Base-by-base conservation (phyloP, 2,113 vertebrate species). In the Cervus canadensis region DNA sequence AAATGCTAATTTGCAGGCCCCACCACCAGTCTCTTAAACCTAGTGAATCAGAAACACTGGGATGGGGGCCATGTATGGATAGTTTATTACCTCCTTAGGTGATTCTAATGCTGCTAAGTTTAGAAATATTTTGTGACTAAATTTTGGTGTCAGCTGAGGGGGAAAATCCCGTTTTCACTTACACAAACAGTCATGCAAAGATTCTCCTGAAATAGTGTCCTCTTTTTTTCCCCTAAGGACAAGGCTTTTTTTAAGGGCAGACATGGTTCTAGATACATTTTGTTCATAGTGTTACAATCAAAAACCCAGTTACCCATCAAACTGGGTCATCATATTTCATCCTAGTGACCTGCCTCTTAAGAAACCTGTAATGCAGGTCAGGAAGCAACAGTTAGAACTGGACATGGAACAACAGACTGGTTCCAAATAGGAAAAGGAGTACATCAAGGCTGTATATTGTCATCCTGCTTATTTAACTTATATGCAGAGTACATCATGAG, bases 31-130 rank as follows among this genome's bases (percentile, higher is more conserved):
- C 17, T 64, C 48, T 2, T 67, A 30, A 84, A 84, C 11, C n/a
- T 10, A 74, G 45, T 14, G 6, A 87, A 8, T 83, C 15, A 76
- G 50, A 91, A 82, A 19, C 10, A 14, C 12, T 33, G 17, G 19
- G 13, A 23, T 3, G 14, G 5, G 4, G 17, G 54, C 1, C 3
- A 25, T 28, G 5, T 25, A 8, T 11, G 21, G 13, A 10, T 9
- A 83, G 40, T 54, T 89, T 43, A 94, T n/a, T 40, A 23, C 19
- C 3, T 25, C 59, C 28, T 48, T n/a, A 45, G 33, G 54, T 84
- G 16, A 79, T 94, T 30, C 6, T 60, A 14, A 21, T 28, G 19
- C 12, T 57, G 50, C 13, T 81, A 81, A 83, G 2, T 50, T 45
- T 59, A 92, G 64, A 3, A 82, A 91, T 4, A 64, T 7, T 57